Evolutionary conservation across 37 sponge, comb jelly and placozoan genomes (phyloP), one percentile per base, ranked within the genome.

Genomic region (Aphrocallistes beatrix): DNA sequence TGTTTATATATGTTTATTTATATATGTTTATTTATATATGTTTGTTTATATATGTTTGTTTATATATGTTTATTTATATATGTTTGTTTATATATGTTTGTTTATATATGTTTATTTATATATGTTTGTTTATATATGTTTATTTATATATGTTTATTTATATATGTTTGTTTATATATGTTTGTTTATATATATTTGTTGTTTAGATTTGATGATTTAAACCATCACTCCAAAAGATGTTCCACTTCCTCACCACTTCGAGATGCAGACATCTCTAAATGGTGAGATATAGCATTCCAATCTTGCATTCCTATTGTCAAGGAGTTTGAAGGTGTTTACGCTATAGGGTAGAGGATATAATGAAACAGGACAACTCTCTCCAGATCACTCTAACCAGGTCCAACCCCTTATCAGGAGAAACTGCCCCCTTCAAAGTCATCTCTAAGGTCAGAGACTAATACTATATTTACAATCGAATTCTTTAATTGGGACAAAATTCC

Each of bases 391-490:
- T 60, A 60, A 60, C 75, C 25, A 60, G 75, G n/a, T 60, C 75
- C 34, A 60, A 13, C n/a, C 75, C 75, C 34, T 30, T 60, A 60
- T 60, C 75, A 25, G 75, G 75, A 32, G 75, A 60, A 28, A 60
- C 75, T 28, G 85, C 90, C 16, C 94, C 94, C 0, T 94, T 94
- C 51, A 94, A 94, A 38, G 82, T 94, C 17, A 82, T 94, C 38
- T 90, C 94, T 37, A 91, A 90, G 87, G 92, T 91, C 37, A 50
- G 82, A n/a, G n/a, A n/a, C n/a, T n/a, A n/a, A n/a, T n/a, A n/a
- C n/a, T n/a, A n/a, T n/a, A n/a, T n/a, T n/a, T n/a, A n/a, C n/a
- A n/a, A n/a, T n/a, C n/a, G n/a, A n/a, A n/a, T n/a, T n/a, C n/a
- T n/a, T n/a, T n/a, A n/a, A n/a, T n/a, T n/a, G n/a, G n/a, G n/a